These are phyloP conservation scores for Sebastes vulpes DNA, from an alignment of 2,797 vertebrate genomes.

Conservation along the genomic window DNA sequence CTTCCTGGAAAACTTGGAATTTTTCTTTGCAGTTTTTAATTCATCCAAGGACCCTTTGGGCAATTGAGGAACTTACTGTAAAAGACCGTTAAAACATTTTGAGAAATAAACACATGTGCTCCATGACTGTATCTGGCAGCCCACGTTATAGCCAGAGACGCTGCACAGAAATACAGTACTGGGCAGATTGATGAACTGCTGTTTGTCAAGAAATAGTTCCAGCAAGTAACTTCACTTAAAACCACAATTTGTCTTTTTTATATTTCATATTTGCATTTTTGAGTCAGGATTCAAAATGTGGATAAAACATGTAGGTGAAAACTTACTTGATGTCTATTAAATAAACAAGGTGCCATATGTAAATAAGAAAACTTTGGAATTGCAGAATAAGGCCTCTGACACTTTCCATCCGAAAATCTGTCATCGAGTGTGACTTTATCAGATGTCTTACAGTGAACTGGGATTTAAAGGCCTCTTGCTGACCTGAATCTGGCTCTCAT, in stretches of 20 bases:
- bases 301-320: background rate
- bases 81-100: too few species aligned
- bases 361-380: background rate
- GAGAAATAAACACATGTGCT: too few species aligned
- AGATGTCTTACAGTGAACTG: background rate
- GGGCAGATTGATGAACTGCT: background rate
- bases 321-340: background rate
- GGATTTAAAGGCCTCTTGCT: background rate
- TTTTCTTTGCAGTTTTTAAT: too few species aligned
- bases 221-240: too few species aligned
- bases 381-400: background rate
- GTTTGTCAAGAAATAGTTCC: too few species aligned
- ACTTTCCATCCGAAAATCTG: background rate
- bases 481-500: background rate
- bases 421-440: background rate
- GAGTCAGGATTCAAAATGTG: background rate
- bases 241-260: background rate
- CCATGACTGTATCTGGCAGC: too few species aligned
- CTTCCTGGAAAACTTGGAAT: too few species aligned
- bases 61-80: too few species aligned
- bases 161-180: too few species aligned
- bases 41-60: too few species aligned
- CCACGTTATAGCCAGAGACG: too few species aligned
- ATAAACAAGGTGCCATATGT: background rate
- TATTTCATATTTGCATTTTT: background rate